phyloP scores from a whole-genome alignment of 2,888 invertebrate species.

The Aspidiotus destructor region DNA sequence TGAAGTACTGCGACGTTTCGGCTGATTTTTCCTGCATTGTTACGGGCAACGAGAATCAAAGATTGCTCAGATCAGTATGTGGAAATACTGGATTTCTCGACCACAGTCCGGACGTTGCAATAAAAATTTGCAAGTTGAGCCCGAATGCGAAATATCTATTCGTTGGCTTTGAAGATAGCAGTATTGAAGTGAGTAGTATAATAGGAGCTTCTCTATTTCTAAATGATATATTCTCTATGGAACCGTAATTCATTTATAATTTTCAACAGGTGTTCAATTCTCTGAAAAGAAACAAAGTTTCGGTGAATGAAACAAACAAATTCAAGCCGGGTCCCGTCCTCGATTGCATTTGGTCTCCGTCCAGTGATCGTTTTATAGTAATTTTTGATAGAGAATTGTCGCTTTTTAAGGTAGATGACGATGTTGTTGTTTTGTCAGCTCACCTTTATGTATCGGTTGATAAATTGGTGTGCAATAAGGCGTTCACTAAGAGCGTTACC shows the following conservation, averaged over 20 bases:
- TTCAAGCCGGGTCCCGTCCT: neutral
- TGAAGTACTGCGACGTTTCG: conserved; percentile 18
- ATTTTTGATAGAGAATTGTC: conserved; percentile 15
- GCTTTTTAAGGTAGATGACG: neutral
- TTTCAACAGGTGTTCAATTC: neutral
- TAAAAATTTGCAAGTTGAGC: conserved; percentile 14
- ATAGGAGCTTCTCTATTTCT: too few relatives aligned
- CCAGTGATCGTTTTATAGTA: conserved; percentile 3
- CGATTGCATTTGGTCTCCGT: conserved; percentile 10
- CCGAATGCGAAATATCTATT: conserved; percentile 3
- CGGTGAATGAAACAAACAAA: too few relatives aligned
- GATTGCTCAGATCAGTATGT: neutral
- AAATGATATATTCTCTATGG: too few relatives aligned
- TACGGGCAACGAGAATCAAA: conserved; percentile 7
- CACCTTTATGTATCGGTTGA: conserved; percentile 11
- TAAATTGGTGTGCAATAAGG: conserved; percentile 15
- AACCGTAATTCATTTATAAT: neutral
- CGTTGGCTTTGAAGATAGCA: conserved; percentile 4
- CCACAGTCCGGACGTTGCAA: neutral
- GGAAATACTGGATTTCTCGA: neutral
- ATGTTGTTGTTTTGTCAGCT: neutral
- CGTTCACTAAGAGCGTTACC: conserved; percentile 18
- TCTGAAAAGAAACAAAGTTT: neutral
- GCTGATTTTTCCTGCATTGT: neutral
- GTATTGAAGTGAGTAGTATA: too few relatives aligned